Evolutionary conservation across 2,888 invertebrate species (phyloP).

Genomic region (Heterodera filipjevi): DNA sequence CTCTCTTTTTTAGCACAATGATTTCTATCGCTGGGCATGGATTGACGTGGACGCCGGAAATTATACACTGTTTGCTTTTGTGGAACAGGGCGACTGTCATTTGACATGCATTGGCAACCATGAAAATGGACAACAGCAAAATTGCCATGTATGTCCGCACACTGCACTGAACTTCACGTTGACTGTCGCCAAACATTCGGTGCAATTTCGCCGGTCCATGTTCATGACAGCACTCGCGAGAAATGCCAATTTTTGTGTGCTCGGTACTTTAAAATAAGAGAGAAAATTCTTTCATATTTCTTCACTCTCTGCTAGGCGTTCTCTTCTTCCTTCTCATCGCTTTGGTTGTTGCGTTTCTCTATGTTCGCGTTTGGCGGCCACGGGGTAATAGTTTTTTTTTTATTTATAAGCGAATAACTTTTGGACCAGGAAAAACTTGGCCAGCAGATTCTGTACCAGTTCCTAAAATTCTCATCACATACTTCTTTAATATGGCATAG

Average conservation of each 20-base stretch:
- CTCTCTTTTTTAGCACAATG: neutral
- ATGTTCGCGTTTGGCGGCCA: constrained; percentile 30
- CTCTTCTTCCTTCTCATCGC: constrained; percentile 24
- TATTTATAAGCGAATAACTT: too few species aligned
- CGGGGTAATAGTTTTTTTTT: neutral
- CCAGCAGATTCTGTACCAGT: too few species aligned
- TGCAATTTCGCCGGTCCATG: constrained; percentile 8
- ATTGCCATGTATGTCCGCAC: constrained; percentile 39
- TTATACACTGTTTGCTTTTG: constrained; percentile 49
- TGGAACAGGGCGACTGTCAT: constrained; percentile 52
- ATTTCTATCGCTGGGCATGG: constrained; percentile 24
- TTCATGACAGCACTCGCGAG: constrained; percentile 21
- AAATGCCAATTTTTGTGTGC: neutral
- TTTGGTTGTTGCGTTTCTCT: constrained; percentile 27
- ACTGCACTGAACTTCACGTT: constrained; percentile 52
- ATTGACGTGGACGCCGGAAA: constrained; percentile 39
- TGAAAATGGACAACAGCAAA: neutral
- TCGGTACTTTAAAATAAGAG: constrained; percentile 7
- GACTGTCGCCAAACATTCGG: constrained; percentile 40
- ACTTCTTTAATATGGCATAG: too few species aligned
- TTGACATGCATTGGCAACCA: constrained; percentile 43
- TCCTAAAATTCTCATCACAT: too few species aligned
- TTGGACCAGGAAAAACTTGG: too few species aligned
- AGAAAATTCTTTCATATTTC: neutral
- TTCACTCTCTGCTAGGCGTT: constrained; percentile 9